Evolutionary conservation across 2,113 vertebrate genomes (phyloP).

Genomic region (Campylomormyrus numenius): DNA sequence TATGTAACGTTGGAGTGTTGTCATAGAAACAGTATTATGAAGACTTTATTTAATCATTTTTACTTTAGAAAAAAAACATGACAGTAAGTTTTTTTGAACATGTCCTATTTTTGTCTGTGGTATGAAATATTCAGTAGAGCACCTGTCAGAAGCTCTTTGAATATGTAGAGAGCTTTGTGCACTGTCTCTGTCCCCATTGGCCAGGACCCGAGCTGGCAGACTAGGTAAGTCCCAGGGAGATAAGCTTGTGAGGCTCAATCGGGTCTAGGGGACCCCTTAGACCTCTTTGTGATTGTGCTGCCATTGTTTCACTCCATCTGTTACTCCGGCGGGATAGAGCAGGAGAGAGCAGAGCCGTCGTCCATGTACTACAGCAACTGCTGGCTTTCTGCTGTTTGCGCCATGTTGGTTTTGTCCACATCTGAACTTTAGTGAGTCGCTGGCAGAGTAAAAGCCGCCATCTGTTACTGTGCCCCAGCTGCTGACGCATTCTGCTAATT

Average conservation of each 20-base stretch:
- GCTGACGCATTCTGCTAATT: not conserved
- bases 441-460: not conserved
- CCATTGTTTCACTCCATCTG: not conserved
- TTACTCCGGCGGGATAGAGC: not conserved
- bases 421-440: not conserved
- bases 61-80: conserved; percentile 21
- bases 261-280: not conserved
- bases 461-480: not conserved
- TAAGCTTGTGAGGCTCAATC: not conserved
- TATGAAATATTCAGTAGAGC: conserved; percentile 10
- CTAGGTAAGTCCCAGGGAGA: not conserved
- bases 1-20: conserved; percentile 21
- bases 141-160: conserved; percentile 9
- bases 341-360: not conserved
- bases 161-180: not conserved
- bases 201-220: not conserved
- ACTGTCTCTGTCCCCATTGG: not conserved
- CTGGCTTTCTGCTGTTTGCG: not conserved
- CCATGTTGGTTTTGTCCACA: not conserved
- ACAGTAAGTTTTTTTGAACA: not conserved
- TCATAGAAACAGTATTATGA: conserved; percentile 38
- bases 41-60: conserved; percentile 24
- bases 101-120: conserved; percentile 2
- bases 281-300: not conserved
- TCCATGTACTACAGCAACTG: not conserved